A percentile compares a stretch with the other conserved stretches of the same genome.
These are phyloP conservation scores for Hyphantria cunea DNA, from an alignment of 1,140 invertebrate species.

Conservation along the genomic window DNA sequence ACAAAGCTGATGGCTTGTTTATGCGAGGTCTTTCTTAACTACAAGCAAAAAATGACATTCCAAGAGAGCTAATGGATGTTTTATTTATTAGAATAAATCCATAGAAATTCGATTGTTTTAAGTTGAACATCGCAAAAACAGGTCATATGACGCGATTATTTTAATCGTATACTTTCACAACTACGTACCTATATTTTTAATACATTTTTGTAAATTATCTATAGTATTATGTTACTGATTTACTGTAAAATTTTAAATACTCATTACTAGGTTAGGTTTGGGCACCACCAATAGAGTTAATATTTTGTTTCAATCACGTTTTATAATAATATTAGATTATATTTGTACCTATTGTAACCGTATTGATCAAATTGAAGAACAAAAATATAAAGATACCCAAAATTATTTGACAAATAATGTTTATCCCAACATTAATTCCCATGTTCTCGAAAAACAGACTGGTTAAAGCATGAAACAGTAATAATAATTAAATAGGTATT, in stretches of 20 bases:
- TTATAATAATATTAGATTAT: slow-evolving; percentile 11
- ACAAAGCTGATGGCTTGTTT: slow-evolving; percentile 37
- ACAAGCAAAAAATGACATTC: not conserved
- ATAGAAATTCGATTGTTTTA: slow-evolving; percentile 2
- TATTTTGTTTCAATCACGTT: slow-evolving; percentile 25
- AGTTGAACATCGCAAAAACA: slow-evolving; percentile 29
- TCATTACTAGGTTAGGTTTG: slow-evolving; percentile 46
- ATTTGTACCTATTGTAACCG: slow-evolving; percentile 9
- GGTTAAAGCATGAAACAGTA: slow-evolving; percentile 5
- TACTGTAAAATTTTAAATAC: slow-evolving; percentile 56
- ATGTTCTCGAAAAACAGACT: slow-evolving; percentile 2
- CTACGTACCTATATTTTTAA: slow-evolving; percentile 31
- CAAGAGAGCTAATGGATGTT: not conserved
- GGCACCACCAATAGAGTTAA: slow-evolving; percentile 46
- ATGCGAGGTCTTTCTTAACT: slow-evolving; percentile 15
- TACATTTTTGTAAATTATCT: slow-evolving; percentile 60
- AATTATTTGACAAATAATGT: slow-evolving; percentile 15
- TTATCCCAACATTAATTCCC: not conserved
- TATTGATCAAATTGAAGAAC: slow-evolving; percentile 21
- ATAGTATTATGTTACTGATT: slow-evolving; percentile 54
- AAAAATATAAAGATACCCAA: slow-evolving; percentile 16
- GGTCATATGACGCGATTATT: slow-evolving; percentile 23
- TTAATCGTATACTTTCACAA: slow-evolving; percentile 27
- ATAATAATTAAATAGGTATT: slow-evolving; percentile 37
- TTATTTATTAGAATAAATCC: not conserved